A percentile compares a stretch with the other conserved stretches of the same genome.
Evolutionary conservation across 2,888 invertebrate genomes (phyloP).

Genomic region (Ephialtes manifestator): DNA sequence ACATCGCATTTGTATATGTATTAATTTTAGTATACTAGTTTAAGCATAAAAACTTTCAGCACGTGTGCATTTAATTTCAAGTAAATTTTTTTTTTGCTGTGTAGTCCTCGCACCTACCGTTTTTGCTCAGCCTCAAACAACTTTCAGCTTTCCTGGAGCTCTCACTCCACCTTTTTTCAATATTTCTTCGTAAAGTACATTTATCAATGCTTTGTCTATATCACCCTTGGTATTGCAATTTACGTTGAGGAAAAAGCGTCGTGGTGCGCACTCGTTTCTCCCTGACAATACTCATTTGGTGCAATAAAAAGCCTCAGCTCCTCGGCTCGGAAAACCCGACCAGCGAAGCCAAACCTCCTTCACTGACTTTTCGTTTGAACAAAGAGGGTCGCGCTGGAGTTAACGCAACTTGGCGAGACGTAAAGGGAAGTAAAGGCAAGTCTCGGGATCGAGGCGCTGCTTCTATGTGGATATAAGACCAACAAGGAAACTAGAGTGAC

Average conservation of each 20-base stretch:
- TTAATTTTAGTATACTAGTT: too few species aligned
- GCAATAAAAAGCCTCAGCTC: not conserved
- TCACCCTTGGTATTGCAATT: constrained; percentile 17
- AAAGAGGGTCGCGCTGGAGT: constrained; percentile 24
- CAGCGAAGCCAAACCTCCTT: too few species aligned
- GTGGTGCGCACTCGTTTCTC: not conserved
- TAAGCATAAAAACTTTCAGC: too few species aligned
- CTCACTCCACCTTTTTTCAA: not conserved
- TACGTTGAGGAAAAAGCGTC: constrained; percentile 29
- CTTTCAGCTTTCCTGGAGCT: constrained; percentile 16
- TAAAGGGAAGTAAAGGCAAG: not conserved
- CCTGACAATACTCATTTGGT: constrained; percentile 4
- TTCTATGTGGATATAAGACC: not conserved
- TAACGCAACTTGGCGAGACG: constrained; percentile 21
- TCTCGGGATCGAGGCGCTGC: not conserved
- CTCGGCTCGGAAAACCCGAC: not conserved
- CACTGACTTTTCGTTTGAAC: constrained; percentile 18
- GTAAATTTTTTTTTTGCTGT: constrained; percentile 40
- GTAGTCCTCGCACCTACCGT: constrained; percentile 26
- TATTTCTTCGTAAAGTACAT: constrained; percentile 24
- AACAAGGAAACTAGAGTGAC: constrained; percentile 6
- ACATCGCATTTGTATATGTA: too few species aligned
- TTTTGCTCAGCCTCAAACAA: constrained; percentile 19
- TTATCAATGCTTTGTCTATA: constrained; percentile 43
- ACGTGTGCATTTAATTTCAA: too few species aligned